Conservation (phyloP, 2,113 vertebrate species). For the Pomatostomus ruficeps region DNA sequence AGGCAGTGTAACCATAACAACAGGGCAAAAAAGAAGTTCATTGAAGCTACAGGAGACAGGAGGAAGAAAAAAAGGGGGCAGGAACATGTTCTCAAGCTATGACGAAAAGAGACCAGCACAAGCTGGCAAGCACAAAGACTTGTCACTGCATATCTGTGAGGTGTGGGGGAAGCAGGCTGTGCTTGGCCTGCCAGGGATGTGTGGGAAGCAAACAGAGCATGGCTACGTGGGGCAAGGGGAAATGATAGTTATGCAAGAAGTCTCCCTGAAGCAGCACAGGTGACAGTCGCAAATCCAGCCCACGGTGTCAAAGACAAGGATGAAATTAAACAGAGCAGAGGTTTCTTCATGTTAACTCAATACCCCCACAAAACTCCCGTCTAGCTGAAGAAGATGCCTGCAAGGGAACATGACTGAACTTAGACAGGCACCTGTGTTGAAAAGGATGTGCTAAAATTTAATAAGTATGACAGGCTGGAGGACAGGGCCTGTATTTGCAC, state of each 20-base stretch:
- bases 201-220: not conserved
- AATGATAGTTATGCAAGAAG: not conserved
- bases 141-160: not conserved
- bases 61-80: not conserved
- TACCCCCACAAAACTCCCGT: not conserved
- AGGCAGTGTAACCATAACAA: constrained; percentile 13
- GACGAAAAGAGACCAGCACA: not conserved
- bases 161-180: not conserved
- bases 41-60: not conserved
- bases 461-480: not conserved
- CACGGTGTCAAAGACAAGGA: not conserved
- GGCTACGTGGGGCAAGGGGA: not conserved
- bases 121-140: not conserved
- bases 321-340: not conserved
- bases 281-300: not conserved
- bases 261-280: not conserved
- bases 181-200: not conserved
- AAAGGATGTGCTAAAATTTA: not conserved
- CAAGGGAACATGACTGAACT: not conserved
- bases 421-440: not conserved
- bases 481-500: not conserved
- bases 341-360: not conserved
- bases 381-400: not conserved
- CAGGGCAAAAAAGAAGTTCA: not conserved
- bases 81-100: not conserved